Base-by-base conservation (phyloP, 2,888 invertebrate species). In the Leistus spinibarbis region DNA sequence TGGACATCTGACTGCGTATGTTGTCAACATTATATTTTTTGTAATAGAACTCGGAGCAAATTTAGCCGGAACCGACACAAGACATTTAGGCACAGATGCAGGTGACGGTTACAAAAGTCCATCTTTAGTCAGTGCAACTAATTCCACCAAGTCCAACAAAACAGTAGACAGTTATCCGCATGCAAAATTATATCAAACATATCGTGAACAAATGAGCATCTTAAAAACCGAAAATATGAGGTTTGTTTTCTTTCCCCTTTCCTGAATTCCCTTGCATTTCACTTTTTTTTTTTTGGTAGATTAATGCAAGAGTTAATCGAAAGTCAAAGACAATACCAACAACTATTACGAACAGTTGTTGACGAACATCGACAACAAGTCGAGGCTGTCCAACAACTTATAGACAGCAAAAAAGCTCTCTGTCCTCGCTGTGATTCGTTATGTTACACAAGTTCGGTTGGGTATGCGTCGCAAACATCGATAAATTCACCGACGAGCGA, bases 21-120 rank as follows among this genome's bases (percentile, higher is more conserved):
- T 56, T 57, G 13, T 10, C 3, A 54, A n/a, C 19, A 23, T 17
- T 27, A 57, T 27, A 22, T 62, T 13, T 54, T 57, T 65, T 60
- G 0, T 10, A 40, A 40, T 81, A 92, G 96, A 96, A 84, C 85
- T 96, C n/a, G 95, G 95, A 3, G 95, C 95, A 5, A 95, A 95
- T 86, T 86, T 96, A 69, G 92, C 94, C 2, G 94, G 92, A 0
- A 92, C 93, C 79, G 94, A 84, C 78, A 81, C 83, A 56, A 63
- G 81, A 57, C 80, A 83, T 0, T 81, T 81, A 69, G 84, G 77
- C 76, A 79, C 78, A n/a, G 81, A 80, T 22, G 82, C 81, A 66
- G 85, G 85, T 22, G 85, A 86, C 17, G 89, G 88, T 77, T 89
- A 89, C 79, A 88, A 87, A 57, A 89, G 89, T 0, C 90, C 90